A percentile compares a stretch with the other conserved stretches of the same genome.
phyloP scores from a whole-genome alignment of 2,113 vertebrate genomes.

The Circaetus gallicus region DNA sequence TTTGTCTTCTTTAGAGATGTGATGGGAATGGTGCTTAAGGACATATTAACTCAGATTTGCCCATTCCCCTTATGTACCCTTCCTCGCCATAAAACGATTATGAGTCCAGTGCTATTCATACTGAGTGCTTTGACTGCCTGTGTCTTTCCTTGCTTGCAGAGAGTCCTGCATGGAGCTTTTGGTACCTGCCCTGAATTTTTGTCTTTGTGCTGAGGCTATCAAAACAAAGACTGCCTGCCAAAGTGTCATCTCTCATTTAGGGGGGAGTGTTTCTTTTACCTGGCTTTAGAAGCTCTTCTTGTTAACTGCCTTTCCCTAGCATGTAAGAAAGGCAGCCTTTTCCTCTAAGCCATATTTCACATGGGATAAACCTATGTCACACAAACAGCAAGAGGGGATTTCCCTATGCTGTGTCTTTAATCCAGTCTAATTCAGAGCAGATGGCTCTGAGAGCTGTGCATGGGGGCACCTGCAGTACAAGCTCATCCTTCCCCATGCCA shows the following conservation, averaged over 20 bases:
- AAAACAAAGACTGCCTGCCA: background rate
- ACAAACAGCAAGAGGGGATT: conserved; percentile 10
- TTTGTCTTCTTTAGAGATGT: background rate
- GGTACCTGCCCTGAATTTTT: background rate
- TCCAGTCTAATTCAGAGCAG: conserved; percentile 38
- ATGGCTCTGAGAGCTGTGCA: background rate
- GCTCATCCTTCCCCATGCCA: background rate
- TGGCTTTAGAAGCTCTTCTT: background rate
- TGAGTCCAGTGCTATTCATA: accelerated
- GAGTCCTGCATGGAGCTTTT: background rate
- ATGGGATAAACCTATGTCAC: background rate
- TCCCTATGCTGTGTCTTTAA: background rate
- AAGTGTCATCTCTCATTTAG: background rate
- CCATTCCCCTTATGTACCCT: background rate
- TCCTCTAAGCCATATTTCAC: background rate
- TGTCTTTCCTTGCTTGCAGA: background rate
- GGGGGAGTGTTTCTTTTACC: background rate
- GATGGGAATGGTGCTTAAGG: background rate
- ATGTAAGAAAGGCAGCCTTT: too few relatives aligned
- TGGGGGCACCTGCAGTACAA: background rate
- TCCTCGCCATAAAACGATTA: background rate
- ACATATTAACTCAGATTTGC: background rate
- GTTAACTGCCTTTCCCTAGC: background rate
- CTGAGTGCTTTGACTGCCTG: background rate
- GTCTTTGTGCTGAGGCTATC: background rate